These are phyloP conservation scores for Cisticola juncidis DNA, from an alignment of 2,113 vertebrate genomes.

Conservation along the genomic window DNA sequence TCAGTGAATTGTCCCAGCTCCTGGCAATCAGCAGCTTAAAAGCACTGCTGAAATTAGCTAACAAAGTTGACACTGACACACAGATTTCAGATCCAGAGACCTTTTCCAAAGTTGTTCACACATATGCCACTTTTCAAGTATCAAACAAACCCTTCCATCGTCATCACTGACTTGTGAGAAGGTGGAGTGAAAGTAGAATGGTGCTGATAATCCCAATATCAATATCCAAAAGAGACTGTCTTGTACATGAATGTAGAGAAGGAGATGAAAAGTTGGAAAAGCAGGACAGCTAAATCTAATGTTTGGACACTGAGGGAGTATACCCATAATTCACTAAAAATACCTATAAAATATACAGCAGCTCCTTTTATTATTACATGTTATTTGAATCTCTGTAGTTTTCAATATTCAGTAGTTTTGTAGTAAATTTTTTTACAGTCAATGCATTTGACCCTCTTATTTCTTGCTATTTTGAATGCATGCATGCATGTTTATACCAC, in stretches of 20 bases:
- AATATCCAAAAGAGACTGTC: background rate
- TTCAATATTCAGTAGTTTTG: background rate
- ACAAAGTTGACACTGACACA: background rate
- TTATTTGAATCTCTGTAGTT: background rate
- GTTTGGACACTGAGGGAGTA: background rate
- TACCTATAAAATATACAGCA: background rate
- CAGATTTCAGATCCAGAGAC: background rate
- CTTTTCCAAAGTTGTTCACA: background rate
- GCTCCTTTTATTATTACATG: background rate
- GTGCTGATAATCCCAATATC: background rate
- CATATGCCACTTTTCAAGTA: background rate
- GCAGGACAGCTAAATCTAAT: background rate
- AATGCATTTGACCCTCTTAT: background rate
- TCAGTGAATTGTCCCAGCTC: background rate
- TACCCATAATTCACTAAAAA: background rate
- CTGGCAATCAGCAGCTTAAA: background rate
- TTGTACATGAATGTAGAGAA: background rate
- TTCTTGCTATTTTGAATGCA: background rate
- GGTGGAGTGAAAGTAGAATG: background rate
- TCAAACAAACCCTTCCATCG: background rate
- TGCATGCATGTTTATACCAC: background rate
- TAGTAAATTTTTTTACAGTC: background rate
- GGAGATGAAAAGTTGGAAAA: background rate
- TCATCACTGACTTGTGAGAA: background rate
- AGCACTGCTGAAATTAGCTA: slow-evolving; percentile 3